Conservation (phyloP, 2,797 vertebrate species). For the Chromobotia macracanthus region DNA sequence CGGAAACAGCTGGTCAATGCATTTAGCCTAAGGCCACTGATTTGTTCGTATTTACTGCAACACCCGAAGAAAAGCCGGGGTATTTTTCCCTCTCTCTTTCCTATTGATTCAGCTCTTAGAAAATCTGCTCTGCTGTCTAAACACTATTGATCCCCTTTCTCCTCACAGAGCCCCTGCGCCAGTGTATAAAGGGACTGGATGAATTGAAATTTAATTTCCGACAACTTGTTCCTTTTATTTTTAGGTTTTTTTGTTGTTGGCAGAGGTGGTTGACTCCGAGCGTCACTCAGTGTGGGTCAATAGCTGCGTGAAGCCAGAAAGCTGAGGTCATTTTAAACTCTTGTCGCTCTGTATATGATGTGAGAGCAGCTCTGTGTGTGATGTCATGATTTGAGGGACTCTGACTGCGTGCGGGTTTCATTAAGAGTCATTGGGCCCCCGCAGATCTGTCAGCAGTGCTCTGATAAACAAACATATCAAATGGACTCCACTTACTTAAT, state of each 20-base stretch:
- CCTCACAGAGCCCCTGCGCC: constrained; percentile 81
- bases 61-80: constrained; percentile 83
- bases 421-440: constrained; percentile 29
- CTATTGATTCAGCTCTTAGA: constrained; percentile 93
- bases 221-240: constrained; percentile 93
- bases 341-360: neutral
- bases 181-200: constrained; percentile 90
- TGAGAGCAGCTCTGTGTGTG: neutral
- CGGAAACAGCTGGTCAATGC: constrained; percentile 87
- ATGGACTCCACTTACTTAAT: constrained; percentile 10
- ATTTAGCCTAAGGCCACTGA: constrained; percentile 91
- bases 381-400: neutral
- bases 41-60: constrained; percentile 88
- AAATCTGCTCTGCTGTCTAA: constrained; percentile 93
- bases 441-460: constrained; percentile 23
- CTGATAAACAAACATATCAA: constrained; percentile 27
- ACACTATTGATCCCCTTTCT: constrained; percentile 90
- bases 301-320: constrained; percentile 63
- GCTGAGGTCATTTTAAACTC: constrained; percentile 39
- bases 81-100: constrained; percentile 84
- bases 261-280: constrained; percentile 72
- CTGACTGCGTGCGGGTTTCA: constrained; percentile 9
- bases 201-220: constrained; percentile 95
- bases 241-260: constrained; percentile 62
- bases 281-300: constrained; percentile 73